Conservation (phyloP, 1,140 invertebrate genomes). For the Drosophila arizonae region DNA sequence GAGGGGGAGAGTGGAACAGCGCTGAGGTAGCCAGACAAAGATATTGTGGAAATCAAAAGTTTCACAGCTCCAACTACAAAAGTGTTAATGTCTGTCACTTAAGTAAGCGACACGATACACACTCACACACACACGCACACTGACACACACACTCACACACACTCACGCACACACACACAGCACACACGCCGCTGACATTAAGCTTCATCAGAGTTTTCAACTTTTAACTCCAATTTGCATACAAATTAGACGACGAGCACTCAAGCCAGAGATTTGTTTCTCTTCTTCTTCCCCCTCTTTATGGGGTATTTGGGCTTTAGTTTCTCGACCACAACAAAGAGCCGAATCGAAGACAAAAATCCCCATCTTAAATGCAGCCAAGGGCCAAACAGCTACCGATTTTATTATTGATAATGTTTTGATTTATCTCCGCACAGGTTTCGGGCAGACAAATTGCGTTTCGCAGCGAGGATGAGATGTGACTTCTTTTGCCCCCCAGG, state of each 20-base stretch:
- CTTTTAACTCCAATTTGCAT: slow-evolving; percentile 68
- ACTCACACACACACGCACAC: background rate
- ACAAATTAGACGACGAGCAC: slow-evolving; percentile 74
- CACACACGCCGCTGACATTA: slow-evolving; percentile 47
- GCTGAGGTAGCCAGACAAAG: background rate
- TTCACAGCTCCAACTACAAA: slow-evolving; percentile 65
- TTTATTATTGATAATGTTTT: slow-evolving; percentile 81
- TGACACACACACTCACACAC: background rate
- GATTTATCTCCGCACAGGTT: slow-evolving; percentile 74
- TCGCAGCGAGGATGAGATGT: background rate
- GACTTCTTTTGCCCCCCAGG: background rate
- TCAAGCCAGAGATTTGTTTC: slow-evolving; percentile 45
- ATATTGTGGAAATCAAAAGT: slow-evolving; percentile 66
- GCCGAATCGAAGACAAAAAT: slow-evolving; percentile 42
- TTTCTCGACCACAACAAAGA: slow-evolving; percentile 68
- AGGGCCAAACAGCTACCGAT: slow-evolving; percentile 80
- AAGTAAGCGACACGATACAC: slow-evolving; percentile 34
- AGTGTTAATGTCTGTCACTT: slow-evolving; percentile 79
- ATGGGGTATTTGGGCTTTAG: slow-evolving; percentile 11
- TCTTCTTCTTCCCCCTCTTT: slow-evolving; percentile 5
- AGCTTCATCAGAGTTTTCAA: slow-evolving; percentile 74
- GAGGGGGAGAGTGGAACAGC: background rate
- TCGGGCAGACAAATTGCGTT: slow-evolving; percentile 61
- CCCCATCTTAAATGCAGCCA: slow-evolving; percentile 54
- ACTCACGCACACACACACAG: background rate